Base-by-base conservation (phyloP, 2,888 invertebrate genomes). In the Hedychridium roseum region DNA sequence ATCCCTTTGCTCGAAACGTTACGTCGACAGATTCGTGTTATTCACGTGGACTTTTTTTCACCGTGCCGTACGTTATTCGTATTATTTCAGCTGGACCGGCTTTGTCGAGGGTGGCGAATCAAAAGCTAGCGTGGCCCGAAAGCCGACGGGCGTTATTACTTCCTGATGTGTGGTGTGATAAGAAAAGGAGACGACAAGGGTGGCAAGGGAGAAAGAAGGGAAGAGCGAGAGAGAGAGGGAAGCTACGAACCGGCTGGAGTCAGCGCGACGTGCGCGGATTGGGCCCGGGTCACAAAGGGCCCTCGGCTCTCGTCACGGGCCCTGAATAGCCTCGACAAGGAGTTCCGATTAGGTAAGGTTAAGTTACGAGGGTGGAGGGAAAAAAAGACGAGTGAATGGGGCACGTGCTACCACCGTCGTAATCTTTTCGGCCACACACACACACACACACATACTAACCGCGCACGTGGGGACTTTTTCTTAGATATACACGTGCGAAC, bases 351-450 rank as follows among this genome's bases (percentile, higher is more conserved):
- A 60, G 67, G 63, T 61, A 57, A 65, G 66, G 62, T 66, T 64
- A 63, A 67, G 65, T 70, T 68, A 72, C 68, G 72, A 71, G 71
- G 74, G 74, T 73, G 74, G 65, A 53, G 52, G 59, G 54, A 58
- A 11, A 4, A 15, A 12, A 16, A 11, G 7, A 4, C 6, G 6
- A 46, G 49, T 71, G 66, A 73, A 73, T 71, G 69, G 71, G 72
- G 71, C 76, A 76, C 75, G 76, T 70, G 76, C 75, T 75, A 66
- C 70, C 66, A 64, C 43, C 58, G 59, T 51, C 55, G 57, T 57
- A 60, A 53, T 58, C 61, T 59, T 51, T 54, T 26, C 37, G 47
- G 39, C 52, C 32, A 55, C 38, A n/a, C n/a, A n/a, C n/a, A n/a
- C n/a, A n/a, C n/a, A n/a, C n/a, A n/a, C n/a, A n/a, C n/a, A n/a